Base-by-base conservation (phyloP, 2,888 invertebrate genomes). In the Lasius platythorax region DNA sequence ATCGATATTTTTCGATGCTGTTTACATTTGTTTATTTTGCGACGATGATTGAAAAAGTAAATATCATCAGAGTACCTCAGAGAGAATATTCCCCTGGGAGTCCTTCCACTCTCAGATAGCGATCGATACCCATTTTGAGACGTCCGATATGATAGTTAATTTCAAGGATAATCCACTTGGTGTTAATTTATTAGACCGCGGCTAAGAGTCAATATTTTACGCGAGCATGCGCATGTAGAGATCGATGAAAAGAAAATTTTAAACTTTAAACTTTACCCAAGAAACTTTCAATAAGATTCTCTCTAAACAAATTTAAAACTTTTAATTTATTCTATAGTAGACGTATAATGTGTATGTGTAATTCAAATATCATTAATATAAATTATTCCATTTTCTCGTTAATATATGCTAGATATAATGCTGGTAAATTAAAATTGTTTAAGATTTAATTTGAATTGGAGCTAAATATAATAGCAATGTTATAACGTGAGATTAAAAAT, bases 161-260 rank as follows among this genome's bases (percentile, higher is more conserved):
- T 56, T 67, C 67, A 67, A 76, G 67, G 37, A 76, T 76, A 76
- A 76, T 76, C 76, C n/a, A 76, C 76, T 67, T 53, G 53, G 23
- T 67, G 76, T 12, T 76, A 67, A 76, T 76, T 76, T 67, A 53
- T 76, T 76, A 67, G 37, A 28, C 3, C 2, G 37, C 28, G 53
- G 64, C 11, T 11, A 40, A 40, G 28, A 63, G n/a, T 63, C 73
- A 40, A 67, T 67, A 37, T 53, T 67, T 56, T 28, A 28, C 2
- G 28, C 8, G 53, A 40, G 12, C 67, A 53, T 67, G 37, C 28
- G 37, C 28, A 30, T 12, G 30, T 30, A 23, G 30, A 33, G 18
- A 46, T 61, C 12, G 46, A n/a, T 1, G 40, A 46, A 15, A 75
- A n/a, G 23, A 46, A 46, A 46, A 30, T 46, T n/a, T 46, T 8